Conservation (phyloP, 2,797 vertebrate genomes). For the Ctenopoma kingsleyae region DNA sequence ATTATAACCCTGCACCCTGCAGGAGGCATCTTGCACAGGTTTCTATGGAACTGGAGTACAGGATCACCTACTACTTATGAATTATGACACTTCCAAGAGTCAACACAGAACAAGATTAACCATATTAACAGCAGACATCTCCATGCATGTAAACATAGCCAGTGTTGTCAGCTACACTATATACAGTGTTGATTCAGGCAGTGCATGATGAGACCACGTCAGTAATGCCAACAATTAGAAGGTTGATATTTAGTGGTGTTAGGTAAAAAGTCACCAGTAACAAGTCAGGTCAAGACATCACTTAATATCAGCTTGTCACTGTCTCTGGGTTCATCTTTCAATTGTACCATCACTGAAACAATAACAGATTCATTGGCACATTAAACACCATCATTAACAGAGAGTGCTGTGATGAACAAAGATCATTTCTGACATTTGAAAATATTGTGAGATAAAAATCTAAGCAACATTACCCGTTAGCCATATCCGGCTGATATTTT, state of each 20-base stretch:
- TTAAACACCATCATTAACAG: slow-evolving; percentile 67
- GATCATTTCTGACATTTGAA: slow-evolving; percentile 58
- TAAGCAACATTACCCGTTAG: slow-evolving; percentile 55
- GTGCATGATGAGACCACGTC: slow-evolving; percentile 67
- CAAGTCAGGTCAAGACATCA: slow-evolving; percentile 48
- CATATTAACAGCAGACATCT: slow-evolving; percentile 29
- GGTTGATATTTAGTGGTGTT: slow-evolving; percentile 39
- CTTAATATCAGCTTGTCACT: slow-evolving; percentile 37
- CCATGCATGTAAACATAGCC: slow-evolving; percentile 76
- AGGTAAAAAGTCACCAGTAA: slow-evolving; percentile 45
- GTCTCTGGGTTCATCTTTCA: slow-evolving; percentile 46
- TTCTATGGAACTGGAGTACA: slow-evolving; percentile 5
- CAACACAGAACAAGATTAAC: slow-evolving; percentile 38
- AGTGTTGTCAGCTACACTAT: slow-evolving; percentile 65
- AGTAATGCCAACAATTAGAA: slow-evolving; percentile 36
- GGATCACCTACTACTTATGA: slow-evolving; percentile 11
- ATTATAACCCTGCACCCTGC: slow-evolving; percentile 11
- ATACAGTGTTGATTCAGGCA: slow-evolving; percentile 71
- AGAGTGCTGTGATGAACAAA: slow-evolving; percentile 57
- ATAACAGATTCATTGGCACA: slow-evolving; percentile 81
- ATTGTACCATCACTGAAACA: slow-evolving; percentile 72
- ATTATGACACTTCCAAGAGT: slow-evolving; percentile 16
- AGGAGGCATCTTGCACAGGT: background rate
- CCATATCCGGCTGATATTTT: slow-evolving; percentile 34
- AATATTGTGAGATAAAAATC: slow-evolving; percentile 53